phyloP scores from a whole-genome alignment of 92 coral and sea anemone genomes.

The Scolanthus callimorphus region DNA sequence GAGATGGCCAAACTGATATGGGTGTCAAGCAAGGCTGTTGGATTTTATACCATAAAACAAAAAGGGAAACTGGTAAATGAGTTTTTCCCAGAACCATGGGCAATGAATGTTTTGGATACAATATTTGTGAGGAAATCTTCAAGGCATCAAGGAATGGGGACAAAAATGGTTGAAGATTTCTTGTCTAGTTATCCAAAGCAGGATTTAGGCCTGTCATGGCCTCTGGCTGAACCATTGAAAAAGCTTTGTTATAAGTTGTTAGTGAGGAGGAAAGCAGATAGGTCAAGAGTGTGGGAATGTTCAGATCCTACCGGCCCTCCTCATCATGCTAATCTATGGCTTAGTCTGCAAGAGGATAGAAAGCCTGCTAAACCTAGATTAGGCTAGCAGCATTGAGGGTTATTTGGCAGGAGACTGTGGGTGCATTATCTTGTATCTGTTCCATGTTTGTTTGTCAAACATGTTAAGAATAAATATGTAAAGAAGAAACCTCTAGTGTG shows the following conservation, averaged over 20 bases:
- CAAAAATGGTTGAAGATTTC: constrained; percentile 37
- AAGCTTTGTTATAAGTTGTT: constrained; percentile 31
- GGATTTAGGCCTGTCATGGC: constrained; percentile 44
- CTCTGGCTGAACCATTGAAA: constrained; percentile 16
- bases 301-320: constrained; percentile 15
- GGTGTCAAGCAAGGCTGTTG: constrained; percentile 44
- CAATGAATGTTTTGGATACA: constrained; percentile 40
- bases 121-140: constrained; percentile 32
- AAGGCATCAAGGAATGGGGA: constrained; percentile 32
- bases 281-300: constrained; percentile 42
- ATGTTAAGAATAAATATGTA: no score
- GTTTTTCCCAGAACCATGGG: constrained; percentile 28
- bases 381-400: no score
- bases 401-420: no score
- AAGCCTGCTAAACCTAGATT: no score
- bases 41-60: constrained; percentile 39
- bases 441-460: no score
- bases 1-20: constrained; percentile 42
- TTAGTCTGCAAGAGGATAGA: no score
- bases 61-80: constrained; percentile 33
- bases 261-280: constrained; percentile 15
- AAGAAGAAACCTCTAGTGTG: no score
- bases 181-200: constrained; percentile 21
- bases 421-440: no score
- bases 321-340: constrained; percentile 10